Percentiles rank a stretch among this genome's conserved stretches.
Conservation (phyloP, 2,888 invertebrate genomes). For the Baccha elongata region DNA sequence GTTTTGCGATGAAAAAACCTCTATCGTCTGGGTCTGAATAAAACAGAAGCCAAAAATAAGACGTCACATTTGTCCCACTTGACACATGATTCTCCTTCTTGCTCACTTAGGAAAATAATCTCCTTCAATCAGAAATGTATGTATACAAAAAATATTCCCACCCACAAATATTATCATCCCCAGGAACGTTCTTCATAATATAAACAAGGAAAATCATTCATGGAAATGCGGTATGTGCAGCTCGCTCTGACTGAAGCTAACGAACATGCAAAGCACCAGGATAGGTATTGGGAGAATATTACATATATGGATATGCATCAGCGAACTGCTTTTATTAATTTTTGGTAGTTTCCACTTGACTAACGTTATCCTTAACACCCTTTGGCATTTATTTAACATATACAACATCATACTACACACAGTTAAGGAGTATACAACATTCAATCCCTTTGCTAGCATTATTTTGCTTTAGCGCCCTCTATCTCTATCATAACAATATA, state of each 20-base stretch:
- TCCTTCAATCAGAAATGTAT: constrained; percentile 4
- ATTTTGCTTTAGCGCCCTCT: neutral
- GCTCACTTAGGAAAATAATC: neutral
- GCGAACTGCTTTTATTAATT: constrained; percentile 55
- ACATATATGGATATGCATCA: constrained; percentile 25
- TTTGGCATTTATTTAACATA: constrained; percentile 42
- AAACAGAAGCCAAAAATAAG: neutral
- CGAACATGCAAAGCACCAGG: neutral
- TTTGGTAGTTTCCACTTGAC: constrained; percentile 64
- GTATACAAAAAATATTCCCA: neutral
- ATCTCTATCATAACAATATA: constrained; percentile 9
- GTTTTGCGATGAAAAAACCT: constrained; percentile 1
- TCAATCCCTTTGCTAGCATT: constrained; percentile 42
- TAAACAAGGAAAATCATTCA: constrained; percentile 40
- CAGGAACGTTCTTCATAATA: too few relatives aligned
- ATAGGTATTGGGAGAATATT: neutral
- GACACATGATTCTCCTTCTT: constrained; percentile 12
- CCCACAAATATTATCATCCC: neutral
- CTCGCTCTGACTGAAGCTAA: too few relatives aligned
- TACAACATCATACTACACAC: constrained; percentile 5
- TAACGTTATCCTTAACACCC: constrained; percentile 41
- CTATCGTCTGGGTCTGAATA: neutral
- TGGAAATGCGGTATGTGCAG: constrained; percentile 34
- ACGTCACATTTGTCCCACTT: constrained; percentile 32
- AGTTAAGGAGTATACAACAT: constrained; percentile 8